Conservation (phyloP, 2,113 vertebrate species). For the Hiodon alosoides region DNA sequence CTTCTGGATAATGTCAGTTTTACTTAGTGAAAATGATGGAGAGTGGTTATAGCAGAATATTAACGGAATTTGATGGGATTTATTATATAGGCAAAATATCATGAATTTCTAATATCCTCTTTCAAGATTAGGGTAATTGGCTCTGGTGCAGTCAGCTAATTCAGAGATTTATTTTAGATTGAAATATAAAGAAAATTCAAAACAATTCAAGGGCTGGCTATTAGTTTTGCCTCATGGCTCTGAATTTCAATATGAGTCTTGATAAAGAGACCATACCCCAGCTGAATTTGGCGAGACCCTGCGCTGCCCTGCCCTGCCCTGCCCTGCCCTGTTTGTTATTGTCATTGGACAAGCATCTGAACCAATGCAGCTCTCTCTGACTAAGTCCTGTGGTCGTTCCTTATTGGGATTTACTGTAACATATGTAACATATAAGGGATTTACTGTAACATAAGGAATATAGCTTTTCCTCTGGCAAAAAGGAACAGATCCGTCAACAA, state of each 20-base stretch:
- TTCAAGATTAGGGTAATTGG: neutral
- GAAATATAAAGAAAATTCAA: conserved; percentile 10
- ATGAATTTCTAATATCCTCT: neutral
- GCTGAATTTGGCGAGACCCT: too few species aligned
- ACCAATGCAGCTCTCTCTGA: too few species aligned
- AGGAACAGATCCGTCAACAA: too few species aligned
- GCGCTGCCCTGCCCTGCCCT: too few species aligned
- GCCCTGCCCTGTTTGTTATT: too few species aligned
- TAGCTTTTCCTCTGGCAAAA: too few species aligned
- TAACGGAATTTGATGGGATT: conserved; percentile 1
- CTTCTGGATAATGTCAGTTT: conserved; percentile 1
- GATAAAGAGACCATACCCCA: too few species aligned
- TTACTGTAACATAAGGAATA: neutral
- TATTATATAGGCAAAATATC: conserved; percentile 12
- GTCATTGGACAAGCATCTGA: too few species aligned
- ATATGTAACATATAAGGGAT: too few species aligned
- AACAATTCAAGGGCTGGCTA: neutral
- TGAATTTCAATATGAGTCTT: neutral
- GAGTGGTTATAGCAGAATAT: conserved; percentile 1
- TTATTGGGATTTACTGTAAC: neutral
- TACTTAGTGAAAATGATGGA: conserved; percentile 16
- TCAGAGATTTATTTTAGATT: conserved; percentile 2
- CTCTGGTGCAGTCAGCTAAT: neutral
- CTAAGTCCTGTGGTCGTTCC: neutral
- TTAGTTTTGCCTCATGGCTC: neutral